Conservation (phyloP, 2,113 vertebrate species). For the Crotalus tigris region DNA sequence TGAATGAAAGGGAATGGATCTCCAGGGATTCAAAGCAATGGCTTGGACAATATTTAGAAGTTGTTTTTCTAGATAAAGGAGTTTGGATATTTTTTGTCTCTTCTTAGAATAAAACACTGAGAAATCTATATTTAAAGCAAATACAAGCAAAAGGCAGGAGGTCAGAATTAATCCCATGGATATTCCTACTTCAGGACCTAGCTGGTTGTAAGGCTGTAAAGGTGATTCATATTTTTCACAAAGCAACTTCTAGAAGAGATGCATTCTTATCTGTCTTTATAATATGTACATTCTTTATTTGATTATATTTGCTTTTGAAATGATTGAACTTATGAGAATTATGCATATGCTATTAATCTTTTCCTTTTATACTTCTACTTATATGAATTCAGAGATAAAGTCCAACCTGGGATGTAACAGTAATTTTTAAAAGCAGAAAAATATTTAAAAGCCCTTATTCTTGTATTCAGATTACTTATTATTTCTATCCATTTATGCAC, state of each 20-base stretch:
- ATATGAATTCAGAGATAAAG: neutral
- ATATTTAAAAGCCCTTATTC: neutral
- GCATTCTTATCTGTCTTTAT: neutral
- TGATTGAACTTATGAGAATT: neutral
- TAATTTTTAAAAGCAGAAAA: neutral
- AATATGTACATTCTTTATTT: neutral
- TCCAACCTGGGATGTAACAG: neutral
- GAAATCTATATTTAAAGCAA: neutral
- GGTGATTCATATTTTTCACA: neutral
- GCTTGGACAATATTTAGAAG: neutral
- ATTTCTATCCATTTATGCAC: neutral
- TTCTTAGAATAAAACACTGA: neutral
- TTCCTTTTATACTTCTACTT: neutral
- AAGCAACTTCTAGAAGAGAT: neutral
- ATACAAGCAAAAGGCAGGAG: neutral
- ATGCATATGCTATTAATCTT: neutral
- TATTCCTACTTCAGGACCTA: neutral
- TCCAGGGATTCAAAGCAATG: neutral
- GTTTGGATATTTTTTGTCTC: neutral
- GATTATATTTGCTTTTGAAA: neutral
- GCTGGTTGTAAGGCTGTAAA: neutral
- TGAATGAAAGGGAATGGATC: neutral
- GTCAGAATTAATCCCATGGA: neutral
- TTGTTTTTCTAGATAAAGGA: neutral
- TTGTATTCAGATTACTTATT: neutral